Evolutionary conservation across 2,888 invertebrate species (phyloP), one percentile per base, ranked within the genome.

Genomic region (Eilema sororculum): DNA sequence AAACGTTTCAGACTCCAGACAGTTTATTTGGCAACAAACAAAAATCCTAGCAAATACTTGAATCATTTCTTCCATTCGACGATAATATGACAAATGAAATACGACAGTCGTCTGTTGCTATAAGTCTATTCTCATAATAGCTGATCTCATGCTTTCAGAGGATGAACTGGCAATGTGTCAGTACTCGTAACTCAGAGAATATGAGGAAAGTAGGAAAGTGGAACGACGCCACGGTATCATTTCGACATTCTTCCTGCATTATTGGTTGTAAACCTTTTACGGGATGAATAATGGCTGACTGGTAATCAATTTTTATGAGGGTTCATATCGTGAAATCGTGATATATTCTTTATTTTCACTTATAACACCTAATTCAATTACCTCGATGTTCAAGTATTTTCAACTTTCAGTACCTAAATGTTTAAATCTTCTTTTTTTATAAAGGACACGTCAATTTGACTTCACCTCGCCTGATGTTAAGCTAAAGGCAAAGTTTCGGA

Each of bases 111-210:
- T 37, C 41, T 63, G 46, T n/a, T 16, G 37, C n/a, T 37, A 68
- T 77, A 52, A 68, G 65, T 59, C 30, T 37, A 57, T 67, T 46
- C 20, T 16, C 37, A 68, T 71, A 68, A 75, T 71, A 33, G 60
- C 58, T 65, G 41, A 58, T n/a, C 25, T 68, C 63, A 66, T 69
- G 57, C 33, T 37, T 24, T 28, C 16, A 58, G 59, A 28, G 56
- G 22, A 62, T 56, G 57, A 61, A 10, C 57, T 10, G 33, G 46
- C 22, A 46, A 71, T 75, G n/a, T 59, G n/a, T 70, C 58, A 52
- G 20, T n/a, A 16, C 30, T 30, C 13, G n/a, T 58, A 20, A 12
- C 12, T 52, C 28, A 28, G n/a, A 2, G 24, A 46, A 63, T 41
- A 41, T 63, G 0, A 46, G 13, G 41, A 25, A 56, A 56, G 13